These are phyloP conservation scores for Dorcus hopei DNA, from an alignment of 2,888 invertebrate species.

Conservation along the genomic window DNA sequence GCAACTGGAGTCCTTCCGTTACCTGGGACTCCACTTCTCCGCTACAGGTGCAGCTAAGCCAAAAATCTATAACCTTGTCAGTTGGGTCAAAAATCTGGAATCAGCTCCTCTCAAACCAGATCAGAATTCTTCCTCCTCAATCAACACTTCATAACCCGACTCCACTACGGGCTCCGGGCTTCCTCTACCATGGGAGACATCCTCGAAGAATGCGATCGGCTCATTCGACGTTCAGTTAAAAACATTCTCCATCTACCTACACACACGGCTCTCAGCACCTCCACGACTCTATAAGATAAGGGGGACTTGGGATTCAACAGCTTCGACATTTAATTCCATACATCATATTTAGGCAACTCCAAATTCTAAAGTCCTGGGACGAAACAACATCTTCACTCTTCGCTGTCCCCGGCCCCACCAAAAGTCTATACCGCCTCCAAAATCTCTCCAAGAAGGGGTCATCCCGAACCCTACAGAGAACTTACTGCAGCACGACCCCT, in stretches of 20 bases:
- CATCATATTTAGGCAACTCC: constrained; percentile 10
- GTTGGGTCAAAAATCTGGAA: too few species aligned
- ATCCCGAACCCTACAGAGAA: constrained; percentile 7
- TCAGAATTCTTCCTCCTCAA: constrained; percentile 38
- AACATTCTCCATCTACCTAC: constrained; percentile 29
- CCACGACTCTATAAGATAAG: constrained; percentile 24
- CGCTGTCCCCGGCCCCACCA: background rate
- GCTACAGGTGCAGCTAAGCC: too few species aligned
- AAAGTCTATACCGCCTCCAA: background rate
- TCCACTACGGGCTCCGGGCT: constrained; percentile 39
- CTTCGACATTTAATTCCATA: constrained; percentile 22
- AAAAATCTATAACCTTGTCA: too few species aligned
- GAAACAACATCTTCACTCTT: background rate
- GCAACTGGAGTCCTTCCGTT: too few species aligned
- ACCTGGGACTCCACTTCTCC: too few species aligned
- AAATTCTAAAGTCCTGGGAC: background rate
- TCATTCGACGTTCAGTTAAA: constrained; percentile 33
- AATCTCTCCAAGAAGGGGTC: background rate
- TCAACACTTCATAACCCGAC: constrained; percentile 36
- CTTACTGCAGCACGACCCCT: background rate
- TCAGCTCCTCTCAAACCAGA: too few species aligned
- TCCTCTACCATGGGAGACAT: constrained; percentile 22
- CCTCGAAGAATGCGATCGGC: constrained; percentile 35
- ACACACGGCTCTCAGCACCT: too few species aligned
- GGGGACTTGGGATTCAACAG: constrained; percentile 31